Evolutionary conservation across 2,888 invertebrate species (phyloP).

Genomic region (Pollenia angustigena): DNA sequence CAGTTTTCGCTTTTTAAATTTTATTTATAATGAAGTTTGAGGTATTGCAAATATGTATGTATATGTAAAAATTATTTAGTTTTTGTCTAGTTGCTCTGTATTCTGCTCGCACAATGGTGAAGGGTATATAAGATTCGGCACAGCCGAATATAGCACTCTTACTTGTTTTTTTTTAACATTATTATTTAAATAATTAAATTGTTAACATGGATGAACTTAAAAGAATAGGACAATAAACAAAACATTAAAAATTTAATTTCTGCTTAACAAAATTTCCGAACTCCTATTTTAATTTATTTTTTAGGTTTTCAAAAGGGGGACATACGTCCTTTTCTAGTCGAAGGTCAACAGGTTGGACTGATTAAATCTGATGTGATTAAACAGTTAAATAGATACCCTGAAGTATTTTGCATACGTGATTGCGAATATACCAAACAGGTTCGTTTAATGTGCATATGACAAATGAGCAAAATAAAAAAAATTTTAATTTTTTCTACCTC

Average conservation of each 20-base stretch:
- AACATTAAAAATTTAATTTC: not conserved
- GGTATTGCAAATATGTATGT: no score
- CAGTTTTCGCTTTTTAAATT: no score
- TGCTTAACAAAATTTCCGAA: not conserved
- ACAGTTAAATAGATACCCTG: slow-evolving; percentile 91
- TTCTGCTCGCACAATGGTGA: no score
- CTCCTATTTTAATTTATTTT: slow-evolving; percentile 72
- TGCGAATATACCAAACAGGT: slow-evolving; percentile 83
- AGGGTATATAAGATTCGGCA: no score
- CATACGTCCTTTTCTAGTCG: slow-evolving; percentile 94
- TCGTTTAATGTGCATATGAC: not conserved
- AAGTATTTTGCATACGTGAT: slow-evolving; percentile 86
- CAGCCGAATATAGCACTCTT: no score
- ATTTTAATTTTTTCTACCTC: not conserved
- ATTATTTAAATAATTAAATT: no score
- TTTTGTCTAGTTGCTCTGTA: no score
- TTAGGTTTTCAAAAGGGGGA: slow-evolving; percentile 90
- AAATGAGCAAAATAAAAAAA: not conserved
- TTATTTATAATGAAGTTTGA: no score
- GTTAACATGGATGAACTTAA: no score
- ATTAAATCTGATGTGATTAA: slow-evolving; percentile 93
- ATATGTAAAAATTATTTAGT: no score
- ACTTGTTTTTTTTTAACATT: no score
- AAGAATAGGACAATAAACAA: no score
- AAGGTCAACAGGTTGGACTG: slow-evolving; percentile 95